Evolutionary conservation across 2,113 vertebrate genomes (phyloP).

Genomic region (Eubucco bourcierii): DNA sequence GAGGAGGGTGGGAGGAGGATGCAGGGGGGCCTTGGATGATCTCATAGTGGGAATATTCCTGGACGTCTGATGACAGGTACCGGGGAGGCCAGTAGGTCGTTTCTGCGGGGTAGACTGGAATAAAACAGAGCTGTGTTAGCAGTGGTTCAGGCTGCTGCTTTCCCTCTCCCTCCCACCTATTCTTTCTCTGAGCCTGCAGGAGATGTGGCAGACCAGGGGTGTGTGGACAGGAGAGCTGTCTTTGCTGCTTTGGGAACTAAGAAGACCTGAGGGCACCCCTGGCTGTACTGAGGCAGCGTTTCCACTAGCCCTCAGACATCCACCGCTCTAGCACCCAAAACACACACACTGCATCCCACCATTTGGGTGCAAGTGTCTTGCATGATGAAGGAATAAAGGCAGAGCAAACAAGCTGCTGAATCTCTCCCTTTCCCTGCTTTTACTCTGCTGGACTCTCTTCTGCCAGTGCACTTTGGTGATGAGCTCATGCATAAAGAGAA

Average conservation of each 20-base stretch:
- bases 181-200: neutral
- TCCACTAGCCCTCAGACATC: neutral
- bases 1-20: constrained; percentile 57
- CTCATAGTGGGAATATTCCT: constrained; percentile 88
- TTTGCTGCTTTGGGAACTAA: neutral
- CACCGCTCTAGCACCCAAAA: neutral
- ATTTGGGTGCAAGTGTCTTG: neutral
- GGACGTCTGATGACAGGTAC: constrained; percentile 78
- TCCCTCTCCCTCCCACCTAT: neutral
- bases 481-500: neutral
- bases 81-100: constrained; percentile 78
- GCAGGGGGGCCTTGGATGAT: constrained; percentile 80
- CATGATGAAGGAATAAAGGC: neutral
- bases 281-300: neutral
- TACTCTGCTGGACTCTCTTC: neutral
- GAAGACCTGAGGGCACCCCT: neutral
- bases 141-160: neutral
- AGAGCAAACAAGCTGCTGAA: neutral
- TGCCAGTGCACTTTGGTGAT: neutral
- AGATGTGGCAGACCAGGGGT: neutral
- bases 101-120: constrained; percentile 83
- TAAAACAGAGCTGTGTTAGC: constrained; percentile 30
- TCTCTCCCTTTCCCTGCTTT: neutral
- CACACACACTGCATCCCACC: rapidly evolving
- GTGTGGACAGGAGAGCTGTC: rapidly evolving